Conservation (phyloP, 2,797 vertebrate genomes). For the Anabas testudineus region DNA sequence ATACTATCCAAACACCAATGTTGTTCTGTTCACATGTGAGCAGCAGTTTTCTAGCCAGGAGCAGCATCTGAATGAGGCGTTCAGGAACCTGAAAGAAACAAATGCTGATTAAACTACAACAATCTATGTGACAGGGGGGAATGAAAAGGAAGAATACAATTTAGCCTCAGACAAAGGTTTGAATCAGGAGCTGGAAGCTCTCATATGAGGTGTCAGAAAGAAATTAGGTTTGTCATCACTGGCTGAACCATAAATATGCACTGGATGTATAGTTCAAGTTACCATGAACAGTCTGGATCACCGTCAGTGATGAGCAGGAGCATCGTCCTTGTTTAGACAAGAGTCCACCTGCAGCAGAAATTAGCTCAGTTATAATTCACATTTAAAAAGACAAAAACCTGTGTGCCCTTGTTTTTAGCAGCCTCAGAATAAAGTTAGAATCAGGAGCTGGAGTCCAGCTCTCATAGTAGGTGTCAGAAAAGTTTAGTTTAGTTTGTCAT, state of each 20-base stretch:
- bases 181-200: slow-evolving; percentile 58
- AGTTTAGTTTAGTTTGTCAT: slow-evolving; percentile 63
- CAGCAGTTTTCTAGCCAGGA: background rate
- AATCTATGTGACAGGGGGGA: background rate
- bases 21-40: background rate
- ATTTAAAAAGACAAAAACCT: background rate
- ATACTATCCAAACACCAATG: too few relatives aligned
- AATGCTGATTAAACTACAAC: slow-evolving; percentile 2
- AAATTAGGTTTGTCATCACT: slow-evolving; percentile 23
- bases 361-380: background rate
- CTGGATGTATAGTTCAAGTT: background rate
- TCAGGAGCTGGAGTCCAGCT: slow-evolving; percentile 72
- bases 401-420: accelerated
- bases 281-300: slow-evolving; percentile 3
- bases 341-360: slow-evolving; percentile 10
- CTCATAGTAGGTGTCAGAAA: slow-evolving; percentile 83
- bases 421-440: slow-evolving; percentile 68
- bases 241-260: background rate
- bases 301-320: background rate
- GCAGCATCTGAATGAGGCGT: background rate
- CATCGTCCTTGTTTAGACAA: too few relatives aligned
- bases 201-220: slow-evolving; percentile 68
- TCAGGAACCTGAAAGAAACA: slow-evolving; percentile 23
- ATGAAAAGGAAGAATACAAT: background rate
- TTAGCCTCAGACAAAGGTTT: slow-evolving; percentile 38